Base-by-base conservation (phyloP, 92 coral and sea anemone genomes). In the Nematostella vectensis region DNA sequence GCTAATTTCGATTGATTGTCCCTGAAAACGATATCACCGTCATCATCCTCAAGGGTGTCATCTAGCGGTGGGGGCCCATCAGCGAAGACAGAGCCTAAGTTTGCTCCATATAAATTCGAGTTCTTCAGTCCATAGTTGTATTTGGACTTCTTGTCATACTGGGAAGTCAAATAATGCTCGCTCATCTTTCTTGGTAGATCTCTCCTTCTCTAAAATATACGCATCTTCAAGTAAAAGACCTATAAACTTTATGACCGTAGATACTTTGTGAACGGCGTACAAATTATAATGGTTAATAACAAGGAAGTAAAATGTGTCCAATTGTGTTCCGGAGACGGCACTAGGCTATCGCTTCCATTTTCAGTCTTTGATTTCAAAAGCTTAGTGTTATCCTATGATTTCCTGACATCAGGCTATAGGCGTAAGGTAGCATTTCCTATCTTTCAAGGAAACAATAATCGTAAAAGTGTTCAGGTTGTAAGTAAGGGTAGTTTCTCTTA, bases 61-160 rank as follows among this genome's bases (percentile, higher is more conserved):
- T 93, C 99, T 12, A 93, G 44, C 4, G 99, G 99, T n/a, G 99
- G 99, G 3, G 99, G 99, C 11, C 82, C 88, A 54, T 86, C 99
- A 31, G 99, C 99, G 37, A 87, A 83, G 38, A 93, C 88, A 21
- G 96, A 69, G 39, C 96, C 83, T 71, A 93, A 87, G 67, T 93
- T 93, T 38, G 96, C 69, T 1, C 99, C 99, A 33, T 87, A 93
- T 38, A 86, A 74, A 29, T 80, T 72, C 13, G 99, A 93, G 65
- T 83, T 74, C 62, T 81, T 83, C 29, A 81, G 72, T 6, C 83
- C 88, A 55, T 80, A 75, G 57, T 93, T 86, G 47, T 79, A 62
- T 24, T 60, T 76, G 3, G 79, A 71, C 20, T 68, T 71, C 38
- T 80, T 58, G 55, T 69, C 76, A 30, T 70, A 56, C 24, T 50